Percentiles rank a stretch among this genome's conserved stretches.
phyloP scores from a whole-genome alignment of 2,797 vertebrate species.

The Danio aesculapii region DNA sequence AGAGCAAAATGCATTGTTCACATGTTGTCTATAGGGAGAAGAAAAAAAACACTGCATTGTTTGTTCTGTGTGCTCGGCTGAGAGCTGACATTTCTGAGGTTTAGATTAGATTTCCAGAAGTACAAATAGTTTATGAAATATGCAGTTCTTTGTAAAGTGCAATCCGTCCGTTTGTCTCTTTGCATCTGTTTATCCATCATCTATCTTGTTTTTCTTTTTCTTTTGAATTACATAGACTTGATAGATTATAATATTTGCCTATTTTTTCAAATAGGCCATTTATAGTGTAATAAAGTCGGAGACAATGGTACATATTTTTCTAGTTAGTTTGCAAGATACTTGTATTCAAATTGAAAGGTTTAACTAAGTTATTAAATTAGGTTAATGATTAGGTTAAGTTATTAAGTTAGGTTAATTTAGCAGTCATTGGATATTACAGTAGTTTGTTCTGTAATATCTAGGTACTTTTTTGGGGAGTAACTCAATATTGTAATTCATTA shows the following conservation, averaged over 20 bases:
- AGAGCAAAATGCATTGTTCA: slow-evolving; percentile 54
- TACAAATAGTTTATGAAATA: background rate
- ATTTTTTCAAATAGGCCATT: background rate
- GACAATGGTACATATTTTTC: too few species aligned
- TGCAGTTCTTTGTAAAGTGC: too few species aligned
- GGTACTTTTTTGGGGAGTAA: too few species aligned
- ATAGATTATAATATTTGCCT: background rate
- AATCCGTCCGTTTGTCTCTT: too few species aligned
- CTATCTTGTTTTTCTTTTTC: too few species aligned
- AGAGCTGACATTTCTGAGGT: background rate
- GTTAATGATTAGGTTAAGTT: too few species aligned
- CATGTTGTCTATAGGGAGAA: slow-evolving; percentile 20
- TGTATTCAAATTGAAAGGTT: too few species aligned
- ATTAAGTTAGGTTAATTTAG: background rate
- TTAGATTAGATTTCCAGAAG: background rate
- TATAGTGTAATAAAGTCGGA: background rate
- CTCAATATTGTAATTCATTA: too few species aligned
- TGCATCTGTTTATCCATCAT: too few species aligned
- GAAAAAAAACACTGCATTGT: background rate
- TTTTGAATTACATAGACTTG: background rate
- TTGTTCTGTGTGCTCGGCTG: background rate
- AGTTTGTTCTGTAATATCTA: too few species aligned
- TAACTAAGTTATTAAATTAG: background rate
- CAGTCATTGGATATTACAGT: background rate
- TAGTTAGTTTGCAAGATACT: too few species aligned